A percentile compares a stretch with the other conserved stretches of the same genome.
phyloP scores from a whole-genome alignment of 1,140 invertebrate species.

The Drusus annulatus region DNA sequence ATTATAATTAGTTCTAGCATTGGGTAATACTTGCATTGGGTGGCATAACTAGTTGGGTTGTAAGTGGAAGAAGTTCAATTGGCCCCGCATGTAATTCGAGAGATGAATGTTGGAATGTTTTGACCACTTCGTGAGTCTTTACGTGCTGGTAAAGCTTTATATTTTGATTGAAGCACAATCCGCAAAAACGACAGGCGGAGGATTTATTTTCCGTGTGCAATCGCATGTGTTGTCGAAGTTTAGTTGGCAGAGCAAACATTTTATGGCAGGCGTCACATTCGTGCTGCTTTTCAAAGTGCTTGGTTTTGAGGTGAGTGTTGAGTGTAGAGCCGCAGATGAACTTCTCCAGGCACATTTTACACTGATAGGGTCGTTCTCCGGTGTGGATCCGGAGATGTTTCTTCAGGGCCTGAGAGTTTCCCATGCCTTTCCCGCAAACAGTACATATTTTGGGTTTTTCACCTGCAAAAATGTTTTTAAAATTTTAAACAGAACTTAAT shows the following conservation, averaged over 20 bases:
- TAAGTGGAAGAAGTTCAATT: constrained; percentile 25
- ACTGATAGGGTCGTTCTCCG: constrained; percentile 54
- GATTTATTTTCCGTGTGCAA: constrained; percentile 47
- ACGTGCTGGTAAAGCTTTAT: constrained; percentile 51
- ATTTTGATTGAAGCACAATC: constrained; percentile 39
- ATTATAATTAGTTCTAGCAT: too few species aligned
- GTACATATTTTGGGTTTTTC: constrained; percentile 55
- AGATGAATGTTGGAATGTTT: constrained; percentile 29
- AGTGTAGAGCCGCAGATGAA: constrained; percentile 54
- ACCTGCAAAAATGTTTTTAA: constrained; percentile 45
- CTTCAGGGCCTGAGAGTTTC: constrained; percentile 54
- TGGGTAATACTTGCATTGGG: too few species aligned
- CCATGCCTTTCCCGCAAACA: constrained; percentile 44
- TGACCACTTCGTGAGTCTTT: constrained; percentile 36
- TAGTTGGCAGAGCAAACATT: constrained; percentile 52
- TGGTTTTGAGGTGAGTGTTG: constrained; percentile 52
- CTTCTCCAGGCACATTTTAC: constrained; percentile 48
- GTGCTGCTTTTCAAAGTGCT: constrained; percentile 53
- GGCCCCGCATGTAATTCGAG: not conserved
- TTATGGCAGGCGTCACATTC: constrained; percentile 51
- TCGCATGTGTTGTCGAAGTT: constrained; percentile 52
- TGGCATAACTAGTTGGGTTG: constrained; percentile 35
- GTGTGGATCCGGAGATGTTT: constrained; percentile 55
- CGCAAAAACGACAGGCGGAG: constrained; percentile 43
- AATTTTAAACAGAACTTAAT: too few species aligned